Evolutionary conservation across 2,113 vertebrate genomes (phyloP), one percentile per base, ranked within the genome.

Genomic region (Macquaria ambigua): DNA sequence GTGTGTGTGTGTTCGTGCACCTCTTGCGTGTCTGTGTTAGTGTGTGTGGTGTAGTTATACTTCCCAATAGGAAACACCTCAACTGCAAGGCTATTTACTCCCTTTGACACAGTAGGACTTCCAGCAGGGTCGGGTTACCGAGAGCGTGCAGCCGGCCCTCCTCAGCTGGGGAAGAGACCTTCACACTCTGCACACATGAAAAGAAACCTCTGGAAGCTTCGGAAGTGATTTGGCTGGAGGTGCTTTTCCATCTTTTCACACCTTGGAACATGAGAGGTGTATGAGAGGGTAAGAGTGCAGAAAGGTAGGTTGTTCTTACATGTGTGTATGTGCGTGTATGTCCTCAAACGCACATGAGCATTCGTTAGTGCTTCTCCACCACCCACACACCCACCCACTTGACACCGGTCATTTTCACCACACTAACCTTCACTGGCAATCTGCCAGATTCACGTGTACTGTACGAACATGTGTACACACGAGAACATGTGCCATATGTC

Each of bases 51-150:
- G 66, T 86, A 73, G 80, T 73, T 83, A 85, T 87, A 81, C 77
- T 63, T 89, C 88, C 87, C 85, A 90, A 84, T 76, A 93, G 93
- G 92, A 95, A 95, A 93, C 93, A 95, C 92, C 87, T 94, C 67
- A 79, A 93, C 83, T 92, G 82, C 88, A 90, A 86, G 86, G 77
- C 77, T 84, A 85, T 94, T 91, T 92, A 93, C 84, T 82, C 83
- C 78, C 83, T 92, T 92, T 94, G 87, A 93, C 72, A 76, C 74
- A 37, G 39, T 86, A 20, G 74, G 81, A 91, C 93, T 93, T 93
- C 77, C 77, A 85, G 82, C 10, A 56, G 85, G 88, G 12, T 95
- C 82, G 5, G 77, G 84, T 96, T 95, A 89, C 95, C 7, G n/a
- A 84, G 81, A 83, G 87, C 71, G 48, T 86, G 87, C 81, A 46